Evolutionary conservation across 2,113 vertebrate genomes (phyloP), one percentile per base, ranked within the genome.

Genomic region (Clarias macrocephalus): DNA sequence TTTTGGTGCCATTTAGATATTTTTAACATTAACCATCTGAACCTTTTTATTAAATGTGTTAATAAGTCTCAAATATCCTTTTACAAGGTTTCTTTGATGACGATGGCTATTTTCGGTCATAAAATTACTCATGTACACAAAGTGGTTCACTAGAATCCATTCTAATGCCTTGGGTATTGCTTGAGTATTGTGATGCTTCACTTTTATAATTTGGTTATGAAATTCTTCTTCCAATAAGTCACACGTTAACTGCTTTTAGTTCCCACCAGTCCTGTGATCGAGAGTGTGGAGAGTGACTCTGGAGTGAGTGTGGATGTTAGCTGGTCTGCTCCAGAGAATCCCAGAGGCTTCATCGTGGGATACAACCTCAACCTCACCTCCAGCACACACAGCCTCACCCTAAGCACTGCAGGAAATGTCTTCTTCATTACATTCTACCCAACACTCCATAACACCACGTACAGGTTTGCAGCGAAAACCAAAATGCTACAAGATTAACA

Each of bases 351-450:
- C 86, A 91, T 96, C 89, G 77, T 95, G 87, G 96, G 95, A 9
- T 96, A 96, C 80, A 95, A 96, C 66, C 92, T 96, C 88, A 92
- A 93, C 15, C 90, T 96, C 85, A 91, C 86, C 77, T 94, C 93
- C 48, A 91, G 91, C 82, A 91, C 85, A 15, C 92, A 94, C 0
- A n/a, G 91, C 68, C 30, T 95, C 52, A 62, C 90, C 76, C 83
- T 90, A 91, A 89, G 94, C 18, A 94, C 93, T 15, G 89, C 93
- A 85, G 93, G 92, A 33, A 93, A 94, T 1, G 95, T 90, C 76
- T 95, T 95, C 88, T 95, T 94, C 85, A n/a, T 79, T 15, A 82
- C 72, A 1, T 95, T 96, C 92, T 96, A 94, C 57, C 94, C 94
- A 3, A 95, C 94, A 65, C 88, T 92, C 25, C 92, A 95, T 85